These are phyloP conservation scores for Gryllus bimaculatus DNA, from an alignment of 1,140 invertebrate species.

Conservation along the genomic window DNA sequence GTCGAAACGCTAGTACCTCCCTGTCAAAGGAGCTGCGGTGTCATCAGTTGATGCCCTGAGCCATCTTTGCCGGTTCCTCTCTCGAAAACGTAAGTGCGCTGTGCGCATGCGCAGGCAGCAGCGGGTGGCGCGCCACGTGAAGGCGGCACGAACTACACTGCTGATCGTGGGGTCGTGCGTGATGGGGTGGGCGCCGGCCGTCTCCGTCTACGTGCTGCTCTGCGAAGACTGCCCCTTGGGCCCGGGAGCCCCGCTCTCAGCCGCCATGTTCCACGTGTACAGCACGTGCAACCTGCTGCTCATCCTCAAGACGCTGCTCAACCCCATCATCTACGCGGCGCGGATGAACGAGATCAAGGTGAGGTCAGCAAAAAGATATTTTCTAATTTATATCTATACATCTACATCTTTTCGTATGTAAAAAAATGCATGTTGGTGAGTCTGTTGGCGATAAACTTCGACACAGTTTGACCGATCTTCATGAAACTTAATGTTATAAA, in stretches of 20 bases:
- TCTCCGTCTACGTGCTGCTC: conserved; percentile 41
- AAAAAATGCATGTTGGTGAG: no score
- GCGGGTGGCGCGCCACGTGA: conserved; percentile 27
- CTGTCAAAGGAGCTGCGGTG: no score
- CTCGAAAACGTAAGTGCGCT: no score
- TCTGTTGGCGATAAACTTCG: no score
- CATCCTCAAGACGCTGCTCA: conserved; percentile 51
- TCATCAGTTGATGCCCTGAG: no score
- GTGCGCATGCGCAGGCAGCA: conserved; percentile 10
- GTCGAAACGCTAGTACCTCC: no score
- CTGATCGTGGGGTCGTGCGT: conserved; percentile 57
- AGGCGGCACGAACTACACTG: conserved; percentile 54
- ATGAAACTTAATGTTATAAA: no score
- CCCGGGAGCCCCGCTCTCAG: conserved; percentile 26
- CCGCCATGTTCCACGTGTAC: conserved; percentile 26
- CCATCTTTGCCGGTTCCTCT: no score
- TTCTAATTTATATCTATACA: no score
- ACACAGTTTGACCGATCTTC: no score
- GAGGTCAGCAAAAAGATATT: conserved; percentile 16
- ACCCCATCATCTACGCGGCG: conserved; percentile 60
- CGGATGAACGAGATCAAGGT: conserved; percentile 56
- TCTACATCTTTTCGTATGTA: no score
- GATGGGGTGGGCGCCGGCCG: conserved; percentile 54
- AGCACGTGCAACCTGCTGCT: conserved; percentile 40
- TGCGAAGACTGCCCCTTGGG: conserved; percentile 41